Percentiles rank a stretch among this genome's conserved stretches.
phyloP scores from a whole-genome alignment of 2,888 invertebrate species.

The Achlya flavicornis region DNA sequence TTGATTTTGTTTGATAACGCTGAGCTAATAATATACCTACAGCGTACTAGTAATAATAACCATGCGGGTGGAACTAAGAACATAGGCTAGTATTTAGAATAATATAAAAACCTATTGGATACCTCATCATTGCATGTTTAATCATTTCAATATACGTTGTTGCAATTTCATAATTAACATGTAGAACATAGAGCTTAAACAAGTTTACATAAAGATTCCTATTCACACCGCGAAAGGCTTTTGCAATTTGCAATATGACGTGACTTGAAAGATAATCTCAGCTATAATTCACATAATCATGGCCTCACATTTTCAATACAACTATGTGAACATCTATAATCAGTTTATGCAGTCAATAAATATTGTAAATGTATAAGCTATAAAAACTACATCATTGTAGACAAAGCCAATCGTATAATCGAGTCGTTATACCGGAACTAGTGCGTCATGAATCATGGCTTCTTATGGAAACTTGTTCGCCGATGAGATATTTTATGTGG shows the following conservation, averaged over 20 bases:
- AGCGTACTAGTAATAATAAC: too few relatives aligned
- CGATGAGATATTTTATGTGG: not conserved
- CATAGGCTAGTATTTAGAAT: not conserved
- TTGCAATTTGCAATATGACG: not conserved
- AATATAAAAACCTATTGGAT: not conserved
- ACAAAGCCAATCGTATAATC: constrained; percentile 8
- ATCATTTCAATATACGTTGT: not conserved
- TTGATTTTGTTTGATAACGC: too few relatives aligned
- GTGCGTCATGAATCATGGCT: not conserved
- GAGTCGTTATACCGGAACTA: constrained; percentile 3
- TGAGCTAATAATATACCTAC: too few relatives aligned
- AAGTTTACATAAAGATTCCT: constrained; percentile 20
- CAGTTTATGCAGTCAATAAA: not conserved
- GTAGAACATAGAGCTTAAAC: constrained; percentile 3
- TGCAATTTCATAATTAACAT: not conserved
- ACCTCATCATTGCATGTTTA: not conserved
- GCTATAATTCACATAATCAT: not conserved
- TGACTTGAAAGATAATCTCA: not conserved
- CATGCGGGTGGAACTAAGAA: not conserved
- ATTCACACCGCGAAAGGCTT: constrained; percentile 23
- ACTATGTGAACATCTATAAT: not conserved
- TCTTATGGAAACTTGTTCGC: not conserved
- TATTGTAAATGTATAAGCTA: not conserved
- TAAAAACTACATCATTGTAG: constrained; percentile 4
- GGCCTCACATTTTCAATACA: not conserved